Evolutionary conservation across 2,797 vertebrate species (phyloP), one percentile per base, ranked within the genome.

Genomic region (Clarias laeviceps): DNA sequence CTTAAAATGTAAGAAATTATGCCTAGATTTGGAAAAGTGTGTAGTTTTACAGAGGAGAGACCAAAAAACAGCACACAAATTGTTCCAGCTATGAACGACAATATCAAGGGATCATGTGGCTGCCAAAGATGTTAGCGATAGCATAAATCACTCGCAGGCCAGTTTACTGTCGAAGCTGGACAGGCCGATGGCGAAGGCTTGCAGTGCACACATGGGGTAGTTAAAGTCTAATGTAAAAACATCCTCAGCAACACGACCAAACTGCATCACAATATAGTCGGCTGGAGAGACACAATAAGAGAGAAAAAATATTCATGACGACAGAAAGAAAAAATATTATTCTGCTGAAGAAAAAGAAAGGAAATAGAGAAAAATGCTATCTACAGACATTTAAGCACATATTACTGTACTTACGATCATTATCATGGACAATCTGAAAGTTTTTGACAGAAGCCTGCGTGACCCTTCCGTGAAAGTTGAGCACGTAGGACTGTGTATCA

Each of bases 241-340:
- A 72, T 99, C 97, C 70, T 99, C 97, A 0, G 97, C 97, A 87
- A 99, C 96, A 32, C 98, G 93, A 34, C 98, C 98, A 40, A 99
- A 99, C 94, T 99, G 97, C 98, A 99, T 99, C 87, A 99, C 97
- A 0, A 99, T 99, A 93, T 99, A 99, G 89, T 99, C 97, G 1
- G 96, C 98, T 99, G 56, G 20, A 5, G 1, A 78, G 29, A 61
- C 56, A 37, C 56, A 24, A 22, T 4, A 8, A 77, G 18, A 85
- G 34, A 81, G 15, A 18, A 1, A 56, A 50, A 59, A 56, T 29
- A 2, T 0, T 56, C 27, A 62, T 5, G 9, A 45, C 45, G 9
- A 77, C 18, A 57, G 1, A n/a, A 54, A 37, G 6, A 29, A 50
- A 6, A 15, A 20, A 22, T 8, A 17, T 5, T n/a, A 76, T 20